These are phyloP conservation scores for Pristiophorus japonicus DNA, from an alignment of 2,113 vertebrate genomes.

Conservation along the genomic window DNA sequence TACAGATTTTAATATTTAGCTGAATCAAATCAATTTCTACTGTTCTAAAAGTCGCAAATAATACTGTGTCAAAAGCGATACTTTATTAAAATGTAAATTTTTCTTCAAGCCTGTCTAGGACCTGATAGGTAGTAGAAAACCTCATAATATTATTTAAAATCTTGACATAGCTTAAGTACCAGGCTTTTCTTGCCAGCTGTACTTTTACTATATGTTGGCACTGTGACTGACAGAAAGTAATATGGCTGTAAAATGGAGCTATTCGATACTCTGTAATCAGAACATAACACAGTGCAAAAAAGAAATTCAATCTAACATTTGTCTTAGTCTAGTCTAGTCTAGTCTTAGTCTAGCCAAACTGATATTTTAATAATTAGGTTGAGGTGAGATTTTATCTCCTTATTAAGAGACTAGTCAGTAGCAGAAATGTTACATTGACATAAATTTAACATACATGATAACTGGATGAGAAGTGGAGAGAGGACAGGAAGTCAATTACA, in stretches of 20 bases:
- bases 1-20: background rate
- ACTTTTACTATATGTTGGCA: background rate
- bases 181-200: background rate
- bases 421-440: too few species aligned
- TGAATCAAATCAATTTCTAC: background rate
- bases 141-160: background rate
- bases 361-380: background rate
- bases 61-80: background rate
- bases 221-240: background rate
- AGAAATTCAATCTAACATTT: background rate
- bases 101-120: background rate
- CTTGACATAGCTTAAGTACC: background rate
- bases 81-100: background rate
- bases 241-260: background rate
- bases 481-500: background rate
- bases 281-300: background rate
- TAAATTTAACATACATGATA: background rate
- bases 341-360: background rate
- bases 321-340: background rate
- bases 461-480: background rate
- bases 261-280: background rate
- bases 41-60: background rate
- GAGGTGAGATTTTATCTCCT: background rate
- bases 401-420: background rate
- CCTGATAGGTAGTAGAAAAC: background rate